Evolutionary conservation across 2,888 invertebrate genomes (phyloP), one percentile per base, ranked within the genome.

Genomic region (Crioceris asparagi): DNA sequence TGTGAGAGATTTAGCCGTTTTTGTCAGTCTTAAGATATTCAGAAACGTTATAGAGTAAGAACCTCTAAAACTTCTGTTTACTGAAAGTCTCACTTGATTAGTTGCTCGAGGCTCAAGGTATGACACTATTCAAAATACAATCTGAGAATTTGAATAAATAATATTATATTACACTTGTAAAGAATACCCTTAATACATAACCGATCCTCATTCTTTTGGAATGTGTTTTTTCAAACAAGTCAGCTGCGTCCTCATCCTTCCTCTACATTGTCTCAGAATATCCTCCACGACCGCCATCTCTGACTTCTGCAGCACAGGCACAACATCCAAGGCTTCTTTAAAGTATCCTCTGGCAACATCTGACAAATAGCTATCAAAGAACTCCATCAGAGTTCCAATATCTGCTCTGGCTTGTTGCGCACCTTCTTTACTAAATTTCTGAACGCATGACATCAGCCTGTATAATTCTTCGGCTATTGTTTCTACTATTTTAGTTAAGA

Each of bases 401-500:
- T 87, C 93, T 5, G 86, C 75, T 23, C 79, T 72, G 15, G 90
- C 90, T 68, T 87, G 85, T 56, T 81, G 72, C 34, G 79, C 77
- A 29, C 84, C 83, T 38, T 76, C 70, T 47, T 70, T 69, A 58
- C 75, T 77, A 53, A 82, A 82, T 43, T 72, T 71, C 41, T 71
- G 71, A 8, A 83, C 82, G 60, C 86, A 85, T 23, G 81, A 79
- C 69, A 90, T 84, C 8, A 96, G 72, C 8, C 94, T 74, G 27
- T 87, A 82, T 44, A 94, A 68, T 68, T 96, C 94, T 67, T 94
- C 92, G 46, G 87, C 84, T 39, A 94, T 86, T 0, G 86, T 88
- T 69, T 92, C 86, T 29, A 92, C 82, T 48, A 94, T 85, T 52
- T 82, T 79, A 12, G 77, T 75, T 29, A 80, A 56, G 19, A 82